Evolutionary conservation across 2,888 invertebrate genomes (phyloP), one percentile per base, ranked within the genome.

Genomic region (Orthosia gothica): DNA sequence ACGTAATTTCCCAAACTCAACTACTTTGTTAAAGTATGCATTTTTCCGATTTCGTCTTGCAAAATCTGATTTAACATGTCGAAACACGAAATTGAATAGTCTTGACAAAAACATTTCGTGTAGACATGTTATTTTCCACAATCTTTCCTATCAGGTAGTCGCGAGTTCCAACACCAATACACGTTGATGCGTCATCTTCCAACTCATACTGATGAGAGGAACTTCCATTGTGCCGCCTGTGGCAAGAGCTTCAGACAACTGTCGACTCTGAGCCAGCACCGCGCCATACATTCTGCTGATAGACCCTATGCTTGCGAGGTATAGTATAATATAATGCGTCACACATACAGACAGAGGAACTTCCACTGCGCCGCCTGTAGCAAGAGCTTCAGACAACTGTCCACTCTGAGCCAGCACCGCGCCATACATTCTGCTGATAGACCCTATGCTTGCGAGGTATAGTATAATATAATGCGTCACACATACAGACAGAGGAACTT

Each of bases 361-460:
- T 98, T 97, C 93, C 97, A 97, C 89, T 98, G 98, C 90, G 97
- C 97, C 72, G 97, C 97, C 47, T 98, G 98, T 87, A 97, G 98
- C n/a, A 98, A 98, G 97, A 32, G 5, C 83, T 98, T 98, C 89
- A 95, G 98, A 0, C 98, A 98, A 92, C 97, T 98, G 89, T 98
- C 98, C 52, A 98, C 98, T 2, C 93, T 98, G 62, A 98, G 97
- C 83, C 98, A 98, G 88, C 98, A 98, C 88, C 97, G 97, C 64
- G 98, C 98, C n/a, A 98, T 98, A 88, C 98, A 98, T 89, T 98
- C 98, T n/a, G 97, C 97, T 52, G 98, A 97, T 55, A 94, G 98
- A 59, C 98, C 98, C 26, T 26, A 26, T 26, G 26, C 26, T 26
- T 26, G 26, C 26, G 26, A 26, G 2, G 26, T 26, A 26, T 26